Percentiles rank a stretch among this genome's conserved stretches.
Evolutionary conservation across 2,797 vertebrate species (phyloP).

Genomic region (Fundulus diaphanus): DNA sequence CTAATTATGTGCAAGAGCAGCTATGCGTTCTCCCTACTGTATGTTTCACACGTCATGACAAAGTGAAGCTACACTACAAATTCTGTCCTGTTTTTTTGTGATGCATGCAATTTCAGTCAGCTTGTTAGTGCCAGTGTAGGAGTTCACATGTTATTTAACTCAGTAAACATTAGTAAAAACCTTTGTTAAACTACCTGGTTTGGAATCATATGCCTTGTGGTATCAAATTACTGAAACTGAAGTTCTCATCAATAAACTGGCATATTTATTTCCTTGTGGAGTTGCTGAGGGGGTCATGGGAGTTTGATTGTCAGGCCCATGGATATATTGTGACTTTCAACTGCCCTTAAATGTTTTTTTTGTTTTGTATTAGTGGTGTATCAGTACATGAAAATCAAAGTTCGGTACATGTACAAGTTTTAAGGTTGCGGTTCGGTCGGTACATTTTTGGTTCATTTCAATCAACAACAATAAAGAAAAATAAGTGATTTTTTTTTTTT

Average conservation of each 20-base stretch:
- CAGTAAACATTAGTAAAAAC: neutral
- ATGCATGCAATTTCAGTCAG: neutral
- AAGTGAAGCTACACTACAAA: slow-evolving; percentile 21
- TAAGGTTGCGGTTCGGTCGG: no score
- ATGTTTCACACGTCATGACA: slow-evolving; percentile 15
- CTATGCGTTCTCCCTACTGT: slow-evolving; percentile 8
- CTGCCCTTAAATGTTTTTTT: neutral
- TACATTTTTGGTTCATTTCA: no score
- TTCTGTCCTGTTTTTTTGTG: neutral
- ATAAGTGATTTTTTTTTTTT: no score
- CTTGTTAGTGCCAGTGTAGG: neutral
- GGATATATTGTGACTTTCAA: neutral
- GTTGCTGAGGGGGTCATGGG: neutral
- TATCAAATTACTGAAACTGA: neutral
- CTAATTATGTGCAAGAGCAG: neutral
- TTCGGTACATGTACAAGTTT: no score
- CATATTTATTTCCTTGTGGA: neutral
- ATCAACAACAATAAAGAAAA: no score
- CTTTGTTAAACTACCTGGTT: neutral
- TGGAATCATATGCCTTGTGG: neutral
- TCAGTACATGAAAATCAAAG: neutral
- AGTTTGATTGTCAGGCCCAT: neutral
- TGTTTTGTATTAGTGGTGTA: neutral
- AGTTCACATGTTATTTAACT: neutral
- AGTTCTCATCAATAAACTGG: neutral